Percentiles rank a stretch among this genome's conserved stretches.
These are phyloP conservation scores for Sardinella longiceps DNA, from an alignment of 2,797 vertebrate genomes.

Conservation along the genomic window DNA sequence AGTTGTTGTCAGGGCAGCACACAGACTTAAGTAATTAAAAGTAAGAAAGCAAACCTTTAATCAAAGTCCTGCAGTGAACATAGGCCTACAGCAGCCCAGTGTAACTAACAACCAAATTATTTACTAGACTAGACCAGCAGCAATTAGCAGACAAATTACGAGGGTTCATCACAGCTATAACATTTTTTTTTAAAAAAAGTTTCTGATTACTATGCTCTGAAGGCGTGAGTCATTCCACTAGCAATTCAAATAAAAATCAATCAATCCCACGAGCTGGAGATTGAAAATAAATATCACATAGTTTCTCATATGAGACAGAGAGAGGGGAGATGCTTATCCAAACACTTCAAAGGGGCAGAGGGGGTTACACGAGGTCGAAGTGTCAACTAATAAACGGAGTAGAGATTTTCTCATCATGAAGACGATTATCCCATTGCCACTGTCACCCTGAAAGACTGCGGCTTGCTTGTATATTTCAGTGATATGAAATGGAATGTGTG, in stretches of 20 bases:
- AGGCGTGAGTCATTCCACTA: background rate
- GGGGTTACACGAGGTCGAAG: background rate
- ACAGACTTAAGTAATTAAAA: background rate
- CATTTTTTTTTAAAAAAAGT: background rate
- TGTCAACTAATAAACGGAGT: background rate
- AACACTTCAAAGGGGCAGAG: background rate
- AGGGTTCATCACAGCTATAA: background rate
- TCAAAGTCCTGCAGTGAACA: background rate
- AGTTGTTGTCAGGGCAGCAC: background rate
- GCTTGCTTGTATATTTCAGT: background rate
- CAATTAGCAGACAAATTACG: background rate
- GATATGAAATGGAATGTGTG: background rate
- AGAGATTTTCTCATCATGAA: background rate
- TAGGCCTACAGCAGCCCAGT: background rate
- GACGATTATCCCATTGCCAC: background rate
- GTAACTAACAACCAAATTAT: background rate
- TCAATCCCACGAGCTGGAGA: background rate
- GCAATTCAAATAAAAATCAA: background rate
- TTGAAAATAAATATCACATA: conserved; percentile 5
- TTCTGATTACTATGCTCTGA: background rate
- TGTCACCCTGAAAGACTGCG: too few species aligned
- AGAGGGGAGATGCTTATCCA: background rate
- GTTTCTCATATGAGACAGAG: background rate
- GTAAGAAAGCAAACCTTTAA: background rate
- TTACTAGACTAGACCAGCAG: background rate